phyloP scores from a whole-genome alignment of 2,113 vertebrate species.

The Chamaea fasciata region DNA sequence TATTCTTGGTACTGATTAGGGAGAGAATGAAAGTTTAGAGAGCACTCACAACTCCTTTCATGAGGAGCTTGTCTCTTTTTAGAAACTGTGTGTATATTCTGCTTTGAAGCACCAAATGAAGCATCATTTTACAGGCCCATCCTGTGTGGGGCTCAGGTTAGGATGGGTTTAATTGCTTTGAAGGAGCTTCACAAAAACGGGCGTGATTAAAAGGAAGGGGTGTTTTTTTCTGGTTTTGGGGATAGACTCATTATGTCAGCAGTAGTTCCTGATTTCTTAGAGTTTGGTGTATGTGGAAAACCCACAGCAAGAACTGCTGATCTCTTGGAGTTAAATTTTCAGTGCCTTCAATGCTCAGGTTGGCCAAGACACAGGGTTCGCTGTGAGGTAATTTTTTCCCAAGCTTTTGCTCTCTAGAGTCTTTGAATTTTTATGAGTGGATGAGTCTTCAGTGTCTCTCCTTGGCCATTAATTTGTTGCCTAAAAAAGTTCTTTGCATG shows the following conservation, averaged over 20 bases:
- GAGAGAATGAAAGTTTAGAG: neutral
- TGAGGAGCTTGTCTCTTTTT: neutral
- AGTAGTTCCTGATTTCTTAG: neutral
- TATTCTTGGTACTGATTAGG: neutral
- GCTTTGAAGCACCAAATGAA: neutral
- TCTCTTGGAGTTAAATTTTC: neutral
- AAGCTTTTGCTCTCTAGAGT: neutral
- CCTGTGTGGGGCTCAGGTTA: neutral
- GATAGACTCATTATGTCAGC: neutral
- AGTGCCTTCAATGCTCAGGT: neutral
- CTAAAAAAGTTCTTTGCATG: neutral
- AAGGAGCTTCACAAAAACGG: neutral
- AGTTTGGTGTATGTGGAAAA: neutral
- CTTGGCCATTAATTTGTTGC: neutral
- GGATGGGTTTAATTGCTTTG: neutral
- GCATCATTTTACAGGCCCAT: neutral
- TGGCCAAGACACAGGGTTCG: fast-evolving
- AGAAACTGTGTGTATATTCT: neutral
- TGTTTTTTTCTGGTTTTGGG: neutral
- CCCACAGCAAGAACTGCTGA: neutral
- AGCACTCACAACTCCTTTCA: neutral
- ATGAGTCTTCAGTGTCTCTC: neutral
- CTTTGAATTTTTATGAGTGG: neutral
- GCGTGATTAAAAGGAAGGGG: neutral
- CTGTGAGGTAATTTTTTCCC: neutral